These are phyloP conservation scores for Rugalucina vietnamica DNA, from an alignment of 2,888 invertebrate genomes.

Conservation along the genomic window DNA sequence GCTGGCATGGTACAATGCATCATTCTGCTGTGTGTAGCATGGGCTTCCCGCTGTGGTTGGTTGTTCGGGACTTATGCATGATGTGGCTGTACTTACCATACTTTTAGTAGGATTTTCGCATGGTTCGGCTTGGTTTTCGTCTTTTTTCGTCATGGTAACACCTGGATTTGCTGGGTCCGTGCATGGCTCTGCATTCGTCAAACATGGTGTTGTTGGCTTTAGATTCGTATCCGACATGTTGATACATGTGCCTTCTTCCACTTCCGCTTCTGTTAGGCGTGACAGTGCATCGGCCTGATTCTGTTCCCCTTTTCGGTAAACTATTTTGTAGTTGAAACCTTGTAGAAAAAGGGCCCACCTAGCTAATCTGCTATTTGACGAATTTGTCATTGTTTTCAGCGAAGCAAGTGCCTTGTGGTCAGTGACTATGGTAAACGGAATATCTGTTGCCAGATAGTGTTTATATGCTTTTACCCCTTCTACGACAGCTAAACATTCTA, in stretches of 20 bases:
- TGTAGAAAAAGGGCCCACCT: conserved; percentile 10
- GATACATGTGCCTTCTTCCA: not conserved
- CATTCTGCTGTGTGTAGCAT: too few species aligned
- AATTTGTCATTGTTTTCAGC: conserved; percentile 18
- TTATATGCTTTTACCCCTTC: conserved; percentile 53
- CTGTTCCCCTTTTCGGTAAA: conserved; percentile 6
- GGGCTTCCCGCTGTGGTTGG: too few species aligned
- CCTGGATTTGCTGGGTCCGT: not conserved
- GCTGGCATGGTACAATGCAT: too few species aligned
- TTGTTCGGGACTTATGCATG: too few species aligned
- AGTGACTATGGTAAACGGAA: conserved; percentile 52
- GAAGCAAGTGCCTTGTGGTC: conserved; percentile 56
- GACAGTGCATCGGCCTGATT: conserved; percentile 23
- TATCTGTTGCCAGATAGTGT: conserved; percentile 47
- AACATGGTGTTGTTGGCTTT: not conserved
- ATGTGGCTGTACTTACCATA: too few species aligned
- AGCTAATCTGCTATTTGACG: conserved; percentile 12
- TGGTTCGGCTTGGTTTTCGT: not conserved
- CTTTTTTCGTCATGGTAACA: not conserved
- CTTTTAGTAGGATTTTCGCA: not conserved
- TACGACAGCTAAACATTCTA: conserved; percentile 63
- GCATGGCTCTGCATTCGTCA: not conserved
- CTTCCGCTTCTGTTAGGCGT: not conserved
- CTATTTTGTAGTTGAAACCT: conserved; percentile 10
- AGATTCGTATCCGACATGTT: not conserved